Evolutionary conservation across 2,888 invertebrate genomes (phyloP), one percentile per base, ranked within the genome.

Genomic region (Erebia ligea): DNA sequence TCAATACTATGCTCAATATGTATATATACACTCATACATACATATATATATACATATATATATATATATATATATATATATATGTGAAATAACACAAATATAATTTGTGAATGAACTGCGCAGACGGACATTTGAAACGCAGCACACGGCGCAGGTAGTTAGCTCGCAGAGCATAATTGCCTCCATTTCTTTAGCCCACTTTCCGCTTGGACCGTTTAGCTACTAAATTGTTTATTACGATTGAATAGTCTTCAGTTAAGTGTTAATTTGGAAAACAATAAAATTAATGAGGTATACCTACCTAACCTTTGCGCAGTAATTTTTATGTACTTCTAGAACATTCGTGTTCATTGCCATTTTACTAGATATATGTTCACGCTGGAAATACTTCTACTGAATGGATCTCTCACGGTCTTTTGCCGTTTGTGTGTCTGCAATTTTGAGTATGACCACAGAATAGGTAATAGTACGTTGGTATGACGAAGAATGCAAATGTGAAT

Each of bases 121-220:
- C 56, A 25, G 54, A 52, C 42, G 25, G 61, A 19, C 68, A 66
- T 68, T 71, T 45, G 64, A 54, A 64, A 52, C 11, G 25, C 52
- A 57, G 56, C 56, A 57, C 48, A 45, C 9, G 8, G 48, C 67
- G 21, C 17, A 70, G 70, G 70, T 65, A 40, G 68, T 40, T 54
- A 11, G 64, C 64, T 19, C 52, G 56, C 66, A 58, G 67, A 65
- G 67, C 76, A 70, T 76, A 75, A 75, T 75, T 76, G 71, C 73
- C 72, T 75, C 69, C 73, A 70, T 75, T 75, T 70, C 73, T 72
- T 75, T 75, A 68, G 70, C 68, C 67, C 75, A 70, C 58, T 72
- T 70, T 69, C 70, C 71, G 67, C 68, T 62, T 54, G 66, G 68
- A 65, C 67, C 68, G 72, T 70, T 72, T 69, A 73, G 69, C 72